Percentiles rank a stretch among this genome's conserved stretches.
These are phyloP conservation scores for Tympanuchus pallidicinctus DNA, from an alignment of 2,113 vertebrate species.

Conservation along the genomic window DNA sequence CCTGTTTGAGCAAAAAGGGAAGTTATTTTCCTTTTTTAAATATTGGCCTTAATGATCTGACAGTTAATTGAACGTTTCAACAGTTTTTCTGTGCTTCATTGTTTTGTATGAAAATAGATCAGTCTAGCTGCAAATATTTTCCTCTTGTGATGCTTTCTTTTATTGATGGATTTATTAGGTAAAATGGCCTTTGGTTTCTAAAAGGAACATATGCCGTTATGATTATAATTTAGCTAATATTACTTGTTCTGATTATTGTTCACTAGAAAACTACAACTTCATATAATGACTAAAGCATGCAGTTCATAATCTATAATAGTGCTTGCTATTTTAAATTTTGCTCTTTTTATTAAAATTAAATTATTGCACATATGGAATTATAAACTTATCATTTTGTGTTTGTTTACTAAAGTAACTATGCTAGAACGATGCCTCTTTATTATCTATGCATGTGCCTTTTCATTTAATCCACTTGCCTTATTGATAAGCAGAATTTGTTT, in stretches of 20 bases:
- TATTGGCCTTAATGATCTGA: not conserved
- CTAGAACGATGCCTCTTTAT: not conserved
- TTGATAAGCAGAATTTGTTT: not conserved
- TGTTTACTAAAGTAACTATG: not conserved
- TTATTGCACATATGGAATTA: not conserved
- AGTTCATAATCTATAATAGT: not conserved
- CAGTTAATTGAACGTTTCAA: not conserved
- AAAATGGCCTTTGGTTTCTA: constrained; percentile 19
- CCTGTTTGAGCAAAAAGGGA: not conserved
- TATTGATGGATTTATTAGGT: constrained; percentile 38
- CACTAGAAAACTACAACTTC: constrained; percentile 2
- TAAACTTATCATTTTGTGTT: not conserved
- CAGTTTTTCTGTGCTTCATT: not conserved
- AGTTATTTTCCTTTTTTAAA: not conserved
- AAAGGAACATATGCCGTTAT: constrained; percentile 12
- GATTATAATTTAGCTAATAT: constrained; percentile 20
- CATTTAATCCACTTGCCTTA: not conserved
- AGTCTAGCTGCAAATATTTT: constrained; percentile 25
- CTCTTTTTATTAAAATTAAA: not conserved
- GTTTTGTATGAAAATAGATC: constrained; percentile 23
- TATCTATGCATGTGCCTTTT: not conserved
- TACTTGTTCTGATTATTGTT: constrained; percentile 42
- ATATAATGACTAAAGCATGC: not conserved
- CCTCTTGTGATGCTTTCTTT: constrained; percentile 18
- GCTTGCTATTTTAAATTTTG: not conserved